Percentiles rank a stretch among this genome's conserved stretches.
phyloP scores from a whole-genome alignment of 2,888 invertebrate species.

The Ennomos erosarius region DNA sequence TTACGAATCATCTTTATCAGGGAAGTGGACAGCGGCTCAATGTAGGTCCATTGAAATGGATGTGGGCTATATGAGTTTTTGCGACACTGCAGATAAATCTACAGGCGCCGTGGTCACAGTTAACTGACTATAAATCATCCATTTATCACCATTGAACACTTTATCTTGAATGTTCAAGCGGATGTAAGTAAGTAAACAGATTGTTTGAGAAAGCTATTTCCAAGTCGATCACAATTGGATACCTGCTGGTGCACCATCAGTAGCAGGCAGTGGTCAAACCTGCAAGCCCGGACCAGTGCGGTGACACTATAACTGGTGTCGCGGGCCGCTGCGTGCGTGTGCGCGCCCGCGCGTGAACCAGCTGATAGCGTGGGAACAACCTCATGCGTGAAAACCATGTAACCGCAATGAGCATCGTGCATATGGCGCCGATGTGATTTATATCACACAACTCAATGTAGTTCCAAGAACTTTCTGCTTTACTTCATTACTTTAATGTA shows the following conservation, averaged over 20 bases:
- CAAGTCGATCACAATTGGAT: slow-evolving; percentile 5
- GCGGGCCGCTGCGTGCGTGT: slow-evolving; percentile 62
- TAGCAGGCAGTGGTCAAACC: slow-evolving; percentile 1
- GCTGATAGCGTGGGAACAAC: slow-evolving; percentile 80
- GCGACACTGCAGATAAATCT: slow-evolving; percentile 62
- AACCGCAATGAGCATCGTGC: slow-evolving; percentile 40
- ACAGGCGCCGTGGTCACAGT: slow-evolving; percentile 53
- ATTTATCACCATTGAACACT: slow-evolving; percentile 50
- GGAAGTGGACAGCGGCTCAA: slow-evolving; percentile 36
- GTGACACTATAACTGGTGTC: slow-evolving; percentile 51
- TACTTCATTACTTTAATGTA: slow-evolving; percentile 14
- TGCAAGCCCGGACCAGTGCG: slow-evolving; percentile 46
- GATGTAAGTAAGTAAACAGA: no score
- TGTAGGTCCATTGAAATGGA: slow-evolving; percentile 36
- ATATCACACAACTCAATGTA: slow-evolving; percentile 20
- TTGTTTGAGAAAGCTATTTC: slow-evolving; percentile 5
- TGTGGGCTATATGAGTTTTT: slow-evolving; percentile 62
- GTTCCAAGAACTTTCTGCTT: slow-evolving; percentile 22
- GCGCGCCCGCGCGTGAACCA: slow-evolving; percentile 73
- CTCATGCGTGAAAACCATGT: slow-evolving; percentile 56
- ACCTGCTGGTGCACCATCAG: not conserved
- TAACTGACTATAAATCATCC: slow-evolving; percentile 67
- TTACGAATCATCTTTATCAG: slow-evolving; percentile 41
- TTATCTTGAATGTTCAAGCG: not conserved
- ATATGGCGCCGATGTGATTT: slow-evolving; percentile 40